A percentile compares a stretch with the other conserved stretches of the same genome.
Evolutionary conservation across 2,113 vertebrate genomes (phyloP).

Genomic region (Strix aluco): DNA sequence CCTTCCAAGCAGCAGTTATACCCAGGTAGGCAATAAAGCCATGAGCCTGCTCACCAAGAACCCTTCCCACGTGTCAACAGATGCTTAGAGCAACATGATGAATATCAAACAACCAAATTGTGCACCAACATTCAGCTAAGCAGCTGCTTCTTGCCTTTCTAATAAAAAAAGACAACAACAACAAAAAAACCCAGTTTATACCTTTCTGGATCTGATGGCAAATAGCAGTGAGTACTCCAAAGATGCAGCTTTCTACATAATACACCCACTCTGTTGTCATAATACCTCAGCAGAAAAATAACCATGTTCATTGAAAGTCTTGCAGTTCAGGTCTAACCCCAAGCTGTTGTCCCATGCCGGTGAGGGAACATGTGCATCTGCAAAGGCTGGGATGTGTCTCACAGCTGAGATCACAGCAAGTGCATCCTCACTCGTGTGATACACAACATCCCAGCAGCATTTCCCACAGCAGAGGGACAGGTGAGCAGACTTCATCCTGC

Average conservation of each 20-base stretch:
- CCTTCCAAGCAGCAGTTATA: slow-evolving; percentile 1
- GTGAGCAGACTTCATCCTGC: neutral
- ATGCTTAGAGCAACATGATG: slow-evolving; percentile 57
- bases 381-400: neutral
- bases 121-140: neutral
- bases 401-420: neutral
- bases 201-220: neutral
- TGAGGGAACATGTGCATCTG: rapidly evolving
- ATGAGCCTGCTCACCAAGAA: slow-evolving; percentile 45
- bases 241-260: neutral
- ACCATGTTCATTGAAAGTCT: neutral
- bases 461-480: neutral
- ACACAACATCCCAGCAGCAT: neutral
- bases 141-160: slow-evolving; percentile 48
- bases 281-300: neutral
- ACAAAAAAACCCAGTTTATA: neutral
- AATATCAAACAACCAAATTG: slow-evolving; percentile 57
- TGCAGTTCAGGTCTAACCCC: neutral
- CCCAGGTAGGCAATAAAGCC: slow-evolving; percentile 37
- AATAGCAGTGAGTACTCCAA: neutral
- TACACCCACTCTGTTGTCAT: neutral
- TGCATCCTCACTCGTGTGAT: rapidly evolving
- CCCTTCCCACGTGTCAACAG: slow-evolving; percentile 57
- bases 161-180: slow-evolving; percentile 12
- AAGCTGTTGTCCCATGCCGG: neutral